Base-by-base conservation (phyloP, 2,113 vertebrate genomes). In the Ascaphus truei region DNA sequence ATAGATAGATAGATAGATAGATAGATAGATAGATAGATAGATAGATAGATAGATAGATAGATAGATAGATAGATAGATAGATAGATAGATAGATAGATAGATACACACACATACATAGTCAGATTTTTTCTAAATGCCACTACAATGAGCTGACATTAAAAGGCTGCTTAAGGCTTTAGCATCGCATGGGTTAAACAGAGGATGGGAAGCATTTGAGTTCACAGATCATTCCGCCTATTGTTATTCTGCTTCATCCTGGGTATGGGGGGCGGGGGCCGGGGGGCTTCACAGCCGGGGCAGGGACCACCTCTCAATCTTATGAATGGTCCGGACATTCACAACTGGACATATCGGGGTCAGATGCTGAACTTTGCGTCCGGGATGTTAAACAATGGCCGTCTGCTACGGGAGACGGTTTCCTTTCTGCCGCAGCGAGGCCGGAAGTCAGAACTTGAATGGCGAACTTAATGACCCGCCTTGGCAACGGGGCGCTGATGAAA, bases 361-460 rank as follows among this genome's bases (percentile, higher is more conserved):
- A 26, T 45, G 36, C 52, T 57, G 25, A 18, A 15, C 36, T 27
- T 2, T 55, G 51, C 16, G 2, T 31, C 36, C 37, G 41, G 36
- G 15, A 39, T 22, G 53, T 20, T 4, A 67, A 20, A 67, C 52
- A 67, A 67, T 57, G 37, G 64, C 15, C 7, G 51, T 5, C 50
- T n/a, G n/a, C n/a, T 56, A 52, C 29, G 13, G 30, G 26, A 39
- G 43, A 10, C 43, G 30, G 20, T 30, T 59, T 68, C 65, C 55
- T 43, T n/a, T 48, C 31, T 53, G 27, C 25, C 56, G 51, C 31
- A n/a, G 23, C 33, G 36, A 15, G 23, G 30, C 55, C 53, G 43
- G 55, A 68, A 68, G 53, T 58, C 7, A 25, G 31, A 68, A 20
- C 27, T 59, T 68, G 65, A 59, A 58, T 59, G 65, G 53, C 3